Evolutionary conservation across 35 echinoderm and acorn worm species (phyloP), one percentile per base, ranked within the genome.

Genomic region (Ophiothrix spiculata): DNA sequence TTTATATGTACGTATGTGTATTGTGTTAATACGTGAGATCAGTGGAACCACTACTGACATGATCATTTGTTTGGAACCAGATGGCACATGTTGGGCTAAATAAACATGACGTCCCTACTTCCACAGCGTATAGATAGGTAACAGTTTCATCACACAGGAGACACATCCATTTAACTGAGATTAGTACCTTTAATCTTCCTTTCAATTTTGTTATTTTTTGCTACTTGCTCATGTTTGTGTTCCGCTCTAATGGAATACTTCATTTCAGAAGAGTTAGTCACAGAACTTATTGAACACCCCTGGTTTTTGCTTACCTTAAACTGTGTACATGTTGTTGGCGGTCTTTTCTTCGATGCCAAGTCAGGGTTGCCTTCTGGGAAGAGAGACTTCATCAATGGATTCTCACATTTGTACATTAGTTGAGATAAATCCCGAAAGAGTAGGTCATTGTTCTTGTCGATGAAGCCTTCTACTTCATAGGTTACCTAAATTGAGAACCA

Each of bases 381-480:
- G 17, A 94, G 78, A 25, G 77, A 86, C 39, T 91, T 82, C 28
- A 91, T 37, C 35, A 99, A 79, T 0, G 74, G 69, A 77, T 99
- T 89, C 16, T 99, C 86, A 77, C 92, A 94, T 23, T 87, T 85
- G 85, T 84, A 99, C 96, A 99, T 99, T 10, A 93, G 64, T 75
- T 99, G 88, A 0, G 96, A 99, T 21, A 99, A 87, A 69, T 99
- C 96, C 0, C 92, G 77, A 82, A 94, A 99, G 4, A 99, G 87
- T 12, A 94, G 88, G 77, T 99, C 96, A 19, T 94, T 99, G 80
- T 99, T 99, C 83, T 88, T 91, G 79, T 99, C 96, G 40, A 99
- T 99, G 83, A 99, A 99, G 37, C 96, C 96, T 41, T 82, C 86
- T 35, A 94, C 86, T 29, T 87, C 75, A 40, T 99, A 99, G 0